Evolutionary conservation across 2,888 invertebrate species (phyloP), one percentile per base, ranked within the genome.

Genomic region (Leptogaster cylindrica): DNA sequence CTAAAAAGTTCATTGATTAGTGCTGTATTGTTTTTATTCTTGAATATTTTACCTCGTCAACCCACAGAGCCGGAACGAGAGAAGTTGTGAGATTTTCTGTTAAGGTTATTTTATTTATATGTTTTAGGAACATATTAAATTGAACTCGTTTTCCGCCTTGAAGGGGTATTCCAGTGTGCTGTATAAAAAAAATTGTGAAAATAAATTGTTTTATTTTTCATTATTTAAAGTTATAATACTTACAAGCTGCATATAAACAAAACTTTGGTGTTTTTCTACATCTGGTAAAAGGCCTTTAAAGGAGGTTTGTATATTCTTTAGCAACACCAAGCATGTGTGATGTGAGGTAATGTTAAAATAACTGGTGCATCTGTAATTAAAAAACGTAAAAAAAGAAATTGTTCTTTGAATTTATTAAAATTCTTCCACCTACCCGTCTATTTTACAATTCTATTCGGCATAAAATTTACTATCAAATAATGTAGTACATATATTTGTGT

Each of bases 291-390:
- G 78, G 33, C 91, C 90, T 2, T 84, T 78, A 7, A n/a, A 90
- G 85, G 27, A 83, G 83, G 52, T 84, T 82, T 1, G 79, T 77
- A 74, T 89, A 89, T 16, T 77, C 78, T 58, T 81, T 76, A 73
- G 88, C 85, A 7, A 87, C 88, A 70, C 84, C 84, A 64, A 88
- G 78, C 79, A 90, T 87, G 77, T n/a, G n/a, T n/a, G n/a, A n/a
- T n/a, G n/a, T 93, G 92, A 0, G 92, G 92, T 72, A 88, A 84
- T 5, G 89, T 86, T 68, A 90, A 76, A 52, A 91, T 84, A 44
- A 91, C 81, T 31, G 88, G 88, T 7, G 88, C 88, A 72, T 88
- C 90, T 89, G 77, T 3, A 73, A 73, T n/a, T n/a, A n/a, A n/a
- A n/a, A n/a, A n/a, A n/a, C n/a, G n/a, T n/a, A n/a, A n/a, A n/a